These are phyloP conservation scores for Romanomermis culicivorax DNA, from an alignment of 2,888 invertebrate genomes.

Conservation along the genomic window DNA sequence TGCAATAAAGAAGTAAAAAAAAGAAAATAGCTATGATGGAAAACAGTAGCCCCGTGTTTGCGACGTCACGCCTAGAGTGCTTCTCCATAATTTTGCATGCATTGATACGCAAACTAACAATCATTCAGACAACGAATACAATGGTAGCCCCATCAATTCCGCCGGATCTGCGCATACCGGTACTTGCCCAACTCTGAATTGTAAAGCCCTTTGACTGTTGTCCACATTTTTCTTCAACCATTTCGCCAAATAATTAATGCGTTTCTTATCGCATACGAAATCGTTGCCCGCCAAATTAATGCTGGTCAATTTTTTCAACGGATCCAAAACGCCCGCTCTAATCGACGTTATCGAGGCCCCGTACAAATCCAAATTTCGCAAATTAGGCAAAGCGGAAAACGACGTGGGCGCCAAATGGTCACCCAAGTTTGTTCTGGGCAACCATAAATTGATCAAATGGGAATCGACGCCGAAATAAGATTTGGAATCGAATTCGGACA, in stretches of 20 bases:
- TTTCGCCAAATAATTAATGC: background rate
- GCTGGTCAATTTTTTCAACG: background rate
- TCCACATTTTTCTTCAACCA: background rate
- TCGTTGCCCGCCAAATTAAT: background rate
- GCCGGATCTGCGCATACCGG: background rate
- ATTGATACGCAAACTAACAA: no score
- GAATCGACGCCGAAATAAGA: background rate
- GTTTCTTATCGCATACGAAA: background rate
- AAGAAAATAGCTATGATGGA: no score
- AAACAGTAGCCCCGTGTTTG: no score
- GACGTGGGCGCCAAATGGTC: background rate
- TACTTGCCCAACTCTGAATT: background rate
- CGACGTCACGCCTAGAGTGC: no score
- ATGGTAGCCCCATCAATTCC: background rate
- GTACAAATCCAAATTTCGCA: background rate
- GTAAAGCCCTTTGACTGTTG: background rate
- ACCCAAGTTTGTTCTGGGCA: background rate
- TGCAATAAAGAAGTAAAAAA: no score
- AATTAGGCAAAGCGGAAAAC: background rate
- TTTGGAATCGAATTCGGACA: background rate
- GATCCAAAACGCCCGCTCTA: background rate
- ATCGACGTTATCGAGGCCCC: background rate
- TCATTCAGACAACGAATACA: background rate
- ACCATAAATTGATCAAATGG: background rate
- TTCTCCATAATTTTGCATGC: no score